Evolutionary conservation across 2,888 invertebrate species (phyloP), one percentile per base, ranked within the genome.

Genomic region (Tetragnatha montana): DNA sequence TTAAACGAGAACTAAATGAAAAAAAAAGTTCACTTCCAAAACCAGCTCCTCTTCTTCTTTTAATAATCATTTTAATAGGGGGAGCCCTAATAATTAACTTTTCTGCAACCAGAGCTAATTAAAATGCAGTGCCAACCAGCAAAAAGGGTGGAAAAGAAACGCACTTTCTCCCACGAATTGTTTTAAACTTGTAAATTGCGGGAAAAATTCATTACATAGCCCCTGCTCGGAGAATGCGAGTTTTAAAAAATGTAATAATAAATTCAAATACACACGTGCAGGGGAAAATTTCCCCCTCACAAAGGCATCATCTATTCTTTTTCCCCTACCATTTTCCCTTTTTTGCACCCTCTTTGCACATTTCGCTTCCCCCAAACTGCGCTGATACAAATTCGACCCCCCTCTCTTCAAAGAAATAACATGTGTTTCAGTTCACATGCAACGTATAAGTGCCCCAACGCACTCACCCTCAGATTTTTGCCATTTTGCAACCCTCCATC

Each of bases 341-440:
- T 21, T 50, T 19, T 50, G 35, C 17, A 17, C 60, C 60, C 60
- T 50, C 49, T 76, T 50, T 76, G 19, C 76, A 49, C 73, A 73
- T 35, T 21, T 74, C 70, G 70, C 79, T 79, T 60, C 49, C 50
- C 21, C 51, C n/a, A 79, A 60, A 68, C 50, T 70, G 12, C 49
- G 21, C 87, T 87, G 81, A 87, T 87, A 35, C 35, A 87, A 87
- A 87, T 87, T 87, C 70, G 78, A 70, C 51, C 84, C 83, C 35
- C n/a, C n/a, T n/a, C 70, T 49, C 81, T 78, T 68, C 70, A 84
- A 87, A 87, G 87, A 87, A 87, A 81, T 75, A 87, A 87, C 87
- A 87, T 79, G 81, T 87, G 87, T 19, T 68, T 21, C 19, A 87
- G 87, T 87, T 87, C 87, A 73, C 87, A 87, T 80, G 81, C 51